Base-by-base conservation (phyloP, 2,797 vertebrate genomes). In the Phataginus tetradactyla region DNA sequence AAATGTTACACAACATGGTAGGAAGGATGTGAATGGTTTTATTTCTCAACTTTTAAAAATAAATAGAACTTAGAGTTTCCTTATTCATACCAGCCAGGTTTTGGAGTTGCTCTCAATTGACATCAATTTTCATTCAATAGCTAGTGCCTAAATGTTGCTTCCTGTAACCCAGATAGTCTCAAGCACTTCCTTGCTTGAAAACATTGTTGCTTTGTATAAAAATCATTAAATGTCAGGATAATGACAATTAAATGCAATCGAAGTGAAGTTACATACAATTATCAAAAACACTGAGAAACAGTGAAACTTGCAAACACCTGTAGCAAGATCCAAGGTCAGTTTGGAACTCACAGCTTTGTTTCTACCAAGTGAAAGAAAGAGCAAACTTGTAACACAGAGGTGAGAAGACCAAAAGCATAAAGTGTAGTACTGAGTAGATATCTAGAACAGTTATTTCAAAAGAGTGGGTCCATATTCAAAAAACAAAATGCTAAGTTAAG, bases 41-140 rank as follows among this genome's bases (percentile, higher is more conserved):
- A 17, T 27, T 8, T 93, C 97, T 95, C 69, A 91, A 96, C 81
- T 90, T 95, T 61, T 34, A 77, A 9, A 94, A 97, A 92, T 87
- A 97, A 94, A 1, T 55, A 85, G 53, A 84, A 81, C 32, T 49
- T 59, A 10, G 12, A 25, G 29, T 37, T 55, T 94, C 25, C 66
- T 97, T 96, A 10, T 64, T 96, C 87, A 79, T 27, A 39, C 1
- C 77, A 88, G 14, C 45, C 74, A 86, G 88, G 13, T 59, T 86
- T 49, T 10, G 37, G 96, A 51, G 63, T 74, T 4, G 68, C 42
- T 5, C 34, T 68, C 49, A 68, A 85, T 3, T 37, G 74, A 23
- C 2, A 79, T 10, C 11, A 45, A 15, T 42, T 84, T 81, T 92
- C 59, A 45, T 68, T 88, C 74, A 61, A 45, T 18, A 91, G 34